phyloP scores from a whole-genome alignment of 2,113 vertebrate genomes.

The Oncorhynchus mykiss region DNA sequence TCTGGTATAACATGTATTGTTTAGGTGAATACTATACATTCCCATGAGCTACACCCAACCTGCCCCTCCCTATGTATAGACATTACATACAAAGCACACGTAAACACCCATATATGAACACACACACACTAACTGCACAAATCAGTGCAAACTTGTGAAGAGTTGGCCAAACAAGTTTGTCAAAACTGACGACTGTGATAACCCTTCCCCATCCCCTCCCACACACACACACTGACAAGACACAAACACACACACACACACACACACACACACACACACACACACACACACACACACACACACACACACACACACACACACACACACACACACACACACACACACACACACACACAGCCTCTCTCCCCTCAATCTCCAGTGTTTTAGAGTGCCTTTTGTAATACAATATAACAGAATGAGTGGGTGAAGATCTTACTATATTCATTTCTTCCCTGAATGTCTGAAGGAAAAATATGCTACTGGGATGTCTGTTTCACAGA shows the following conservation, averaged over 20 bases:
- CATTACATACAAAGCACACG: slow-evolving; percentile 28
- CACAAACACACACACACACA: slow-evolving; percentile 3
- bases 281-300: no score
- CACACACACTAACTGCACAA: slow-evolving; percentile 5
- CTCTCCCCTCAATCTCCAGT: slow-evolving; percentile 17
- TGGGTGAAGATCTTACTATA: slow-evolving; percentile 65
- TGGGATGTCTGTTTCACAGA: slow-evolving; percentile 35
- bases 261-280: slow-evolving; percentile 4
- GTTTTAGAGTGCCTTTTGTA: slow-evolving; percentile 51
- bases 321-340: no score
- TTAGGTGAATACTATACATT: slow-evolving; percentile 61
- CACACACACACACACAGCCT: neutral
- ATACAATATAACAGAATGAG: slow-evolving; percentile 46
- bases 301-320: no score
- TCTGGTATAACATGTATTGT: slow-evolving; percentile 45
- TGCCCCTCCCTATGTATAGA: slow-evolving; percentile 40
- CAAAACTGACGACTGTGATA: slow-evolving; percentile 51
- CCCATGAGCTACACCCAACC: slow-evolving; percentile 62
- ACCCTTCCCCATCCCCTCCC: slow-evolving; percentile 37
- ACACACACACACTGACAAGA: slow-evolving; percentile 18
- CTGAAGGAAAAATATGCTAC: slow-evolving; percentile 42
- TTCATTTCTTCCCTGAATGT: slow-evolving; percentile 51
- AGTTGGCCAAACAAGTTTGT: slow-evolving; percentile 73
- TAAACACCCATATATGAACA: neutral
- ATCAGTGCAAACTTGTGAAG: slow-evolving; percentile 49